Evolutionary conservation across 1,140 invertebrate genomes (phyloP).

Genomic region (Sinonovacula constricta): DNA sequence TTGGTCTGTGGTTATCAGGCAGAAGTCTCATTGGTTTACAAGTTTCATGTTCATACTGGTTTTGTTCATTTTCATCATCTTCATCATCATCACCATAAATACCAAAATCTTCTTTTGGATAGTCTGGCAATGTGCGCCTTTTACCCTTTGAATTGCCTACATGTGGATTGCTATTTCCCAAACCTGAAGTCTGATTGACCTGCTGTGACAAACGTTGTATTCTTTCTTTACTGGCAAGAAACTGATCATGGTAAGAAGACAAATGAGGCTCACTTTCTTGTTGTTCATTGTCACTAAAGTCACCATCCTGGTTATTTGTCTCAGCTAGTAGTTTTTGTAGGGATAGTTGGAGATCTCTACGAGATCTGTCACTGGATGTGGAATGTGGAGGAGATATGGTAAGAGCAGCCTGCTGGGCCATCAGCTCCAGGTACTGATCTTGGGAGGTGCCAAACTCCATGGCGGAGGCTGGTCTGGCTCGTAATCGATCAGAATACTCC

Average conservation of each 20-base stretch:
- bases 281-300: slow-evolving; percentile 12
- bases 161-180: neutral
- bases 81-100: slow-evolving; percentile 52
- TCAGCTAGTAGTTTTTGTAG: slow-evolving; percentile 37
- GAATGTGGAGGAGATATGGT: slow-evolving; percentile 43
- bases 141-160: neutral
- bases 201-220: neutral
- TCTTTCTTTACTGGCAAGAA: slow-evolving; percentile 32
- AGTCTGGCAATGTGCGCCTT: neutral
- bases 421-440: slow-evolving; percentile 34
- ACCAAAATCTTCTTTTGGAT: slow-evolving; percentile 36
- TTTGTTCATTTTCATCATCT: slow-evolving; percentile 37
- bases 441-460: slow-evolving; percentile 41
- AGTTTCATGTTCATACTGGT: slow-evolving; percentile 29
- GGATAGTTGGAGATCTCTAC: slow-evolving; percentile 39
- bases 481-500: slow-evolving; percentile 20
- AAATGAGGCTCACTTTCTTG: slow-evolving; percentile 5
- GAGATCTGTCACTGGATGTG: slow-evolving; percentile 37
- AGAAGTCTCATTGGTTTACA: slow-evolving; percentile 41
- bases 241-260: slow-evolving; percentile 37
- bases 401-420: slow-evolving; percentile 41
- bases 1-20: slow-evolving; percentile 35
- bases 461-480: slow-evolving; percentile 43
- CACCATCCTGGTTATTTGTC: slow-evolving; percentile 15
- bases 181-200: neutral